These are phyloP conservation scores for Circaetus cinerascens DNA, from an alignment of 2,113 vertebrate species.

Conservation along the genomic window DNA sequence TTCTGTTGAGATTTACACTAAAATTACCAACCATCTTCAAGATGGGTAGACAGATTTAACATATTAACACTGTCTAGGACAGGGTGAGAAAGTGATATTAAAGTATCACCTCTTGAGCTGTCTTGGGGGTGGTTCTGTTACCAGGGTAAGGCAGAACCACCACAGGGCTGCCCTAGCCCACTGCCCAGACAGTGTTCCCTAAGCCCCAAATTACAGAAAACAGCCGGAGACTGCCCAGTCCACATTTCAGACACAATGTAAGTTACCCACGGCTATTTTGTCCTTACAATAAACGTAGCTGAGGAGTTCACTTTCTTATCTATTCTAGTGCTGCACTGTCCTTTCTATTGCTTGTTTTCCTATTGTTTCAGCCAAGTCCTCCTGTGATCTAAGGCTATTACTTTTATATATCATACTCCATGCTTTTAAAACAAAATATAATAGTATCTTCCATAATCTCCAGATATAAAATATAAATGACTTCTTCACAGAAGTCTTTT, in stretches of 20 bases:
- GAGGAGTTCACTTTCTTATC: not conserved
- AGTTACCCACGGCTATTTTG: not conserved
- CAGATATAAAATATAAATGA: not conserved
- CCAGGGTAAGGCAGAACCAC: not conserved
- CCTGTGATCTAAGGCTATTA: not conserved
- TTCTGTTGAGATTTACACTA: not conserved
- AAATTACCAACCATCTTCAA: not conserved
- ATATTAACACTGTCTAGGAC: not conserved
- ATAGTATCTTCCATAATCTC: not conserved
- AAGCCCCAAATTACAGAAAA: fast-evolving
- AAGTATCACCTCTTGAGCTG: not conserved
- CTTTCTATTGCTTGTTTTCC: not conserved
- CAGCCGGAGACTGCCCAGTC: not conserved
- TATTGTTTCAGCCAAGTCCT: not conserved
- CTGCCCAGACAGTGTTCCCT: fast-evolving
- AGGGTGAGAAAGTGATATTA: not conserved
- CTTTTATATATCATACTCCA: not conserved
- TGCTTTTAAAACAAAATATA: not conserved
- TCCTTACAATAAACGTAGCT: not conserved
- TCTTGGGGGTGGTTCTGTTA: not conserved
- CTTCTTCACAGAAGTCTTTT: not conserved
- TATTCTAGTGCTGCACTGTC: not conserved
- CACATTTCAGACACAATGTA: not conserved
- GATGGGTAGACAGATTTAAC: not conserved
- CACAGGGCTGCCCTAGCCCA: not conserved